Base-by-base conservation (phyloP, 2,113 vertebrate species). In the Melospiza georgiana region DNA sequence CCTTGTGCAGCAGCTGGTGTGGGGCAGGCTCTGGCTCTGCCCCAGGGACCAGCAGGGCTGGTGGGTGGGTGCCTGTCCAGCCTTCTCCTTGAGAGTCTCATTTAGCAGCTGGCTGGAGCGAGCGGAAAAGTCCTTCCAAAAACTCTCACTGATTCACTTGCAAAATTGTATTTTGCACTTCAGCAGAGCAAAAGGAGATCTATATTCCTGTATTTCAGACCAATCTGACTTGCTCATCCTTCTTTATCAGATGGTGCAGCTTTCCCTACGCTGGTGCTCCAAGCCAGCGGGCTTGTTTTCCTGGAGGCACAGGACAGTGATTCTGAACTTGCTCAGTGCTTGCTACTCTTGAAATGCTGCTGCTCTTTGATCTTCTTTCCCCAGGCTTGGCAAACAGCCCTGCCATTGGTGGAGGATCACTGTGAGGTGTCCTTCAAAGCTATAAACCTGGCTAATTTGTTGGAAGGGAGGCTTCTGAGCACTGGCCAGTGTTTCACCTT, bases 321-420 rank as follows among this genome's bases (percentile, higher is more conserved):
- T 73, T 94, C 65, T 62, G 66, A 93, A 81, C 78, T 81, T 6
- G 3, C 49, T 41, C 28, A 15, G 17, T 3, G 5, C 30, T 68
- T 30, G 35, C 30, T 82, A 71, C 57, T 85, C 83, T 72, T 9
- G 0, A 41, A 69, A 52, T 48, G 31, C 77, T 4, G 5, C 57
- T 54, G 39, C 69, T 71, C 63, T 95, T 92, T 94, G 85, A 90
- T 92, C 79, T 83, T 87, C 82, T 59, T 79, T 87, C 71, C 54
- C n/a, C 12, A n/a, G 54, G 54, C 75, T 44, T 91, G 87, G 87
- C 78, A 82, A 88, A 73, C 17, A 80, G 31, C 78, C 82, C 37
- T 62, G 54, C 49, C 71, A 31, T 68, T 67, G 9, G 49, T 27
- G 49, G 49, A 33, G 59, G 67, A 87, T 80, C 1, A 0, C 22